Evolutionary conservation across 2,888 invertebrate species (phyloP).

Genomic region (Harpalus rubripes): DNA sequence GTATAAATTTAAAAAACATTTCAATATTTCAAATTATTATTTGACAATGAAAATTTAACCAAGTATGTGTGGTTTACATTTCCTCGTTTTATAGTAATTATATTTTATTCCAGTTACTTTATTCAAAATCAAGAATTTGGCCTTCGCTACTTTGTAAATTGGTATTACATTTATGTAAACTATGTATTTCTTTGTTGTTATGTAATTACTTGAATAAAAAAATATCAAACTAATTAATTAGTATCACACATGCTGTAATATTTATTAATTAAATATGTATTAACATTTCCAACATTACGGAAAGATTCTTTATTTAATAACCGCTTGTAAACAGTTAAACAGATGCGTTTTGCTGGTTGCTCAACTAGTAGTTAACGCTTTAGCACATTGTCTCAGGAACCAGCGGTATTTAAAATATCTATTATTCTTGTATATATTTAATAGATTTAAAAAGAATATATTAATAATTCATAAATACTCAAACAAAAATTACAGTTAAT

Average conservation of each 20-base stretch:
- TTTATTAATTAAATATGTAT: neutral
- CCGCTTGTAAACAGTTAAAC: neutral
- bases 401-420: too few relatives aligned
- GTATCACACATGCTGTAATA: conserved; percentile 7
- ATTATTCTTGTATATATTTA: too few relatives aligned
- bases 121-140: conserved; percentile 50
- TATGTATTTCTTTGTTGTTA: conserved; percentile 19
- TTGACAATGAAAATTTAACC: neutral
- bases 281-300: neutral
- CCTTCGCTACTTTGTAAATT: conserved; percentile 49
- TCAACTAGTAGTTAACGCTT: too few relatives aligned
- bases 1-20: neutral
- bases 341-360: conserved; percentile 27
- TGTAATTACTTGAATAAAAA: conserved; percentile 6
- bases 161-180: conserved; percentile 47
- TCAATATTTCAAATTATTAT: neutral
- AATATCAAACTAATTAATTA: conserved; percentile 10
- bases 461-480: too few relatives aligned
- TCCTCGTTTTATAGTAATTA: neutral
- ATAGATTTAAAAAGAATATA: too few relatives aligned
- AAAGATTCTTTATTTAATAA: neutral
- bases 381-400: too few relatives aligned
- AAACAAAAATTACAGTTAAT: too few relatives aligned
- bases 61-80: neutral
- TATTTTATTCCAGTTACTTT: conserved; percentile 12